Base-by-base conservation (phyloP, 2,888 invertebrate genomes). In the Ypsolopha sequella region DNA sequence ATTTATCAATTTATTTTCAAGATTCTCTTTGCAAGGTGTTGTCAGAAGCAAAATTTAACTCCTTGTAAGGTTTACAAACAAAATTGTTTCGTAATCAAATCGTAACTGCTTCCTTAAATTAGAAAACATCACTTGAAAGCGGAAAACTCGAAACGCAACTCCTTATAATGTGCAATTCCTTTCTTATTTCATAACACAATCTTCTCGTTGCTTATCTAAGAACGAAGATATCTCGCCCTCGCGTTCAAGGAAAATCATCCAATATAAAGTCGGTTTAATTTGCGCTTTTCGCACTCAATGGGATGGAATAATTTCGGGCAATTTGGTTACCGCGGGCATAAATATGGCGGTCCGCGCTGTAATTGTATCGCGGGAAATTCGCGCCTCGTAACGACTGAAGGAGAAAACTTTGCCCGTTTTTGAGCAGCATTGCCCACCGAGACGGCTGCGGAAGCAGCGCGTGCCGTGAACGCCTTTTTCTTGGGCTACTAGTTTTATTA, bases 201-300 rank as follows among this genome's bases (percentile, higher is more conserved):
- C 85, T 85, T 77, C 80, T 68, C 76, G 70, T 67, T 74, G 71
- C 84, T 86, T 86, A 86, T 86, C 85, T 84, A 72, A 75, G 78
- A 73, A 70, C 77, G 80, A 78, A 79, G 81, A 80, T 82, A 85
- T 84, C 85, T 82, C 78, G 80, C 79, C 76, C 77, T 76, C 78
- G 80, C 76, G 77, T 74, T 76, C 66, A 67, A 72, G 74, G 85
- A 81, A 80, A 86, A 86, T 85, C 85, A 77, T 85, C 85, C 79
- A 85, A 86, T 86, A 86, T 86, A 86, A 86, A 86, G 85, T 86
- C 85, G 85, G 82, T 86, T 86, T 86, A 86, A 86, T 86, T 86
- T 86, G 86, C 85, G 84, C 86, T 85, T 86, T 85, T 86, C 86
- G 81, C 82, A 86, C 86, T 86, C 86, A 86, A 86, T 86, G 86